Percentiles rank a stretch among this genome's conserved stretches.
Evolutionary conservation across 2,113 vertebrate genomes (phyloP).

Genomic region (Tichodroma muraria): DNA sequence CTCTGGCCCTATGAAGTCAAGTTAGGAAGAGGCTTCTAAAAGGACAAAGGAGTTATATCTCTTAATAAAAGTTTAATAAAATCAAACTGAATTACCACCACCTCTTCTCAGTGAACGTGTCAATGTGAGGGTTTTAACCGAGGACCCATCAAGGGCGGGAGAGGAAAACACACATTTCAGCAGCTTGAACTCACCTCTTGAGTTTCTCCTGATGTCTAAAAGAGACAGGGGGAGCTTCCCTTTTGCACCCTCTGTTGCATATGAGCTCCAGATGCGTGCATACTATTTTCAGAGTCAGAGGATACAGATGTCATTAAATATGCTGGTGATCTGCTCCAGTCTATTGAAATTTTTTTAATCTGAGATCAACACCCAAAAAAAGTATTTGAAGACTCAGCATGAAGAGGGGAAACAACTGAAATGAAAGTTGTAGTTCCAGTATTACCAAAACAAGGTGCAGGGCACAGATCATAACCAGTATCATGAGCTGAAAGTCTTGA

Average conservation of each 20-base stretch:
- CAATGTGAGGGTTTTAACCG: neutral
- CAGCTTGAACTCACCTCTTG: neutral
- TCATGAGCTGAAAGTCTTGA: neutral
- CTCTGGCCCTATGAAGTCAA: neutral
- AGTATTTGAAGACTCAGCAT: conserved; percentile 49
- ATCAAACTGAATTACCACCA: neutral
- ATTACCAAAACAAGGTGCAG: conserved; percentile 18
- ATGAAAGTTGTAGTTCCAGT: neutral
- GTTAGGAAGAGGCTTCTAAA: neutral
- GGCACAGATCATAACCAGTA: neutral
- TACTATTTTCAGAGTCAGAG: conserved; percentile 42
- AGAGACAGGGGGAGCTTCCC: neutral
- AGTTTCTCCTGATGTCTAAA: conserved; percentile 8
- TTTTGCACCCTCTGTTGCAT: neutral
- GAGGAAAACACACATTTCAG: neutral
- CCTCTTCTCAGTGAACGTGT: neutral
- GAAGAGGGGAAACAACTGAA: conserved; percentile 19
- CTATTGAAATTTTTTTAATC: conserved; percentile 34
- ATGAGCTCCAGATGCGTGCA: conserved; percentile 44
- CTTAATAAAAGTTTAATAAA: neutral
- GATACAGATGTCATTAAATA: conserved; percentile 55
- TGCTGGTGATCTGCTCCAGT: conserved; percentile 31
- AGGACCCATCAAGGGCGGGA: neutral
- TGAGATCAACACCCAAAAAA: conserved; percentile 42
- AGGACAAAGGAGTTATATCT: neutral